Evolutionary conservation across 2,797 vertebrate genomes (phyloP).

Genomic region (Clarias platycephalus): DNA sequence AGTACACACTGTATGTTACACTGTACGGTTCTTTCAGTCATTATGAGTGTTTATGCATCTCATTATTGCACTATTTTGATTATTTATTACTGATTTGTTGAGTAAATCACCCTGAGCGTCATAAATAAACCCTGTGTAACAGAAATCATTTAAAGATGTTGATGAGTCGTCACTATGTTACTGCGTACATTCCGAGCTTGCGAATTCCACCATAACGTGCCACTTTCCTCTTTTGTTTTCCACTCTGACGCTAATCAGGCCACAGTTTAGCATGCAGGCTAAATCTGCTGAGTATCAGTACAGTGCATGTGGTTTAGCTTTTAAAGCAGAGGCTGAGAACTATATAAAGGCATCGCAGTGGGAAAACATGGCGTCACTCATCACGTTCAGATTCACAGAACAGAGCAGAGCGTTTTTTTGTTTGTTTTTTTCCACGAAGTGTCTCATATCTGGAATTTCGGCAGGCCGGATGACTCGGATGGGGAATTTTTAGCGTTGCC

Average conservation of each 20-base stretch:
- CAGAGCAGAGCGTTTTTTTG: background rate
- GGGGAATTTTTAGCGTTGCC: slow-evolving; percentile 66
- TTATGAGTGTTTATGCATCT: background rate
- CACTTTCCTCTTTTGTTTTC: background rate
- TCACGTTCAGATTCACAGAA: slow-evolving; percentile 41
- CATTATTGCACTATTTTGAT: background rate
- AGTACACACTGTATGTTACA: background rate
- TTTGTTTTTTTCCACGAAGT: slow-evolving; percentile 14
- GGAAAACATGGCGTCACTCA: background rate
- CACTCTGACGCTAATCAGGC: background rate
- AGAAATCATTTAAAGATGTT: background rate
- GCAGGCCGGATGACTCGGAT: slow-evolving; percentile 49
- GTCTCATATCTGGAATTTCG: slow-evolving; percentile 41
- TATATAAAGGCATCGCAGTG: background rate
- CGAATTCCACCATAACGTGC: background rate
- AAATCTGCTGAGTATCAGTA: background rate
- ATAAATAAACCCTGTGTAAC: background rate
- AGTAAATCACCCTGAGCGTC: background rate
- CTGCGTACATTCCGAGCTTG: background rate
- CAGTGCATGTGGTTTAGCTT: background rate
- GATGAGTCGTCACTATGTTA: background rate
- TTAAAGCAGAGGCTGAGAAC: background rate
- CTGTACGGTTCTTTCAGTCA: too few relatives aligned
- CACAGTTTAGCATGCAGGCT: background rate
- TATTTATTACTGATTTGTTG: background rate